Conservation (phyloP, 1,140 invertebrate species). For the Bombus haemorrhoidalis region DNA sequence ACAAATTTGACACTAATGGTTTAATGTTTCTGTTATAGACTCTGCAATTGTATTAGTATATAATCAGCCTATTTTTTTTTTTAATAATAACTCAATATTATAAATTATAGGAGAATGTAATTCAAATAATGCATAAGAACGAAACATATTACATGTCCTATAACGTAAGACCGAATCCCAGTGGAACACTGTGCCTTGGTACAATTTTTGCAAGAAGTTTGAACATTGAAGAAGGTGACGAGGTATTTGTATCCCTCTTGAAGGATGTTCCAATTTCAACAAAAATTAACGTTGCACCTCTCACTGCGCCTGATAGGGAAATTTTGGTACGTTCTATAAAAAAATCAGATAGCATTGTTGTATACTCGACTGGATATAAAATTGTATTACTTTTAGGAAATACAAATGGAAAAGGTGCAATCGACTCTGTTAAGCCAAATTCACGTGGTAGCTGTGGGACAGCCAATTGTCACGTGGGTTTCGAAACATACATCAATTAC, state of each 20-base stretch:
- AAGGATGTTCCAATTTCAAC: slow-evolving; percentile 65
- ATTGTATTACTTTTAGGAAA: slow-evolving; percentile 64
- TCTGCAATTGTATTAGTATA: background rate
- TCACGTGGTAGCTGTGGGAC: slow-evolving; percentile 71
- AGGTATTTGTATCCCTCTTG: slow-evolving; percentile 71
- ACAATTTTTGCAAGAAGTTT: slow-evolving; percentile 78
- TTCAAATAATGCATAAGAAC: slow-evolving; percentile 68
- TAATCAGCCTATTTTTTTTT: background rate
- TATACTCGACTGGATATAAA: background rate
- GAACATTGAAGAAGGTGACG: slow-evolving; percentile 74
- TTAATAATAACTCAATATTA: background rate
- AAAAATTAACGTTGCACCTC: slow-evolving; percentile 74
- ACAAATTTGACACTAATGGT: no score
- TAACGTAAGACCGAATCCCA: slow-evolving; percentile 43
- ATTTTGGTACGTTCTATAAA: slow-evolving; percentile 76
- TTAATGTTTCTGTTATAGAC: no score
- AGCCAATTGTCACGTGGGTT: slow-evolving; percentile 77
- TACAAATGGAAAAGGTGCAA: slow-evolving; percentile 76
- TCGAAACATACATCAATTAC: slow-evolving; percentile 75
- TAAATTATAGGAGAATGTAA: slow-evolving; percentile 69
- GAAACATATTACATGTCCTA: slow-evolving; percentile 74
- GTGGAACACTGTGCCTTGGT: slow-evolving; percentile 71
- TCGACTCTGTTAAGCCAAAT: slow-evolving; percentile 75
- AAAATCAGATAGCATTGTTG: background rate
- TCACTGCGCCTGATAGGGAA: slow-evolving; percentile 83